Evolutionary conservation across 2,888 invertebrate genomes (phyloP).

Genomic region (Amorpha juglandis): DNA sequence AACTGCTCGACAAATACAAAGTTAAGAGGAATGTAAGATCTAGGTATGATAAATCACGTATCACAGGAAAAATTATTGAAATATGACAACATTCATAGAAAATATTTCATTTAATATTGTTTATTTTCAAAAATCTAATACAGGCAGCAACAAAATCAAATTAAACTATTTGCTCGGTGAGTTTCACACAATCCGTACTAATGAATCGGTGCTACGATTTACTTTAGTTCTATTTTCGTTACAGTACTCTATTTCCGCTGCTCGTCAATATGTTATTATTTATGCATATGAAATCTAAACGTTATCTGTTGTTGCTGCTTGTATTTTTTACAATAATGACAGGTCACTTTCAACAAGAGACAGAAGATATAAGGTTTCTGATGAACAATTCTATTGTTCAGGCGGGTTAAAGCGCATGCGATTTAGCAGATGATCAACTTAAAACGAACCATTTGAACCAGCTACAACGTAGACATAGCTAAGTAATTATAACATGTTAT

Average conservation of each 20-base stretch:
- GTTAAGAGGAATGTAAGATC: constrained; percentile 43
- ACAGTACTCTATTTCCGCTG: neutral
- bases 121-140: constrained; percentile 3
- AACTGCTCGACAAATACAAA: constrained; percentile 30
- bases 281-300: neutral
- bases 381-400: no score
- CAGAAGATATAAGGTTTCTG: no score
- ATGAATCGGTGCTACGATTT: neutral
- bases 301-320: neutral
- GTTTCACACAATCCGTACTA: neutral
- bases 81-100: constrained; percentile 19
- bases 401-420: no score
- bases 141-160: constrained; percentile 7
- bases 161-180: neutral
- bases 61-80: constrained; percentile 41
- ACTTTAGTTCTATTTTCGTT: neutral
- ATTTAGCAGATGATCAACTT: no score
- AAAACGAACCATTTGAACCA: neutral
- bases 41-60: constrained; percentile 38
- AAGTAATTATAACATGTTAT: neutral
- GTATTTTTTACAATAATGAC: no score
- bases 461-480: neutral
- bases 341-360: no score
- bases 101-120: neutral
- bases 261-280: neutral